A percentile compares a stretch with the other conserved stretches of the same genome.
Evolutionary conservation across 2,113 vertebrate genomes (phyloP).

Genomic region (Myiagra hebetior): DNA sequence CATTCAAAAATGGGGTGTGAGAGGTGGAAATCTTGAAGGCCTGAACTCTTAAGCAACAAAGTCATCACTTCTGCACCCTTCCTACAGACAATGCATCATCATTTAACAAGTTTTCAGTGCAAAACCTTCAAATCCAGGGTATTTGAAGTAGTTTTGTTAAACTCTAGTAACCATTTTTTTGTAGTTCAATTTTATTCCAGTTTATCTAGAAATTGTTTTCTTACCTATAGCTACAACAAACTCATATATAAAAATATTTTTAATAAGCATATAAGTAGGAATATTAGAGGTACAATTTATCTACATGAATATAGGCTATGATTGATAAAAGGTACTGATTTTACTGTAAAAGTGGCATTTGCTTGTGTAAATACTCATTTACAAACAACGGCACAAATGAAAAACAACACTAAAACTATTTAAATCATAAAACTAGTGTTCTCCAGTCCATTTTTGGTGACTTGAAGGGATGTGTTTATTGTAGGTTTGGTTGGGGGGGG

Average conservation of each 20-base stretch:
- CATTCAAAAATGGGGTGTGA: background rate
- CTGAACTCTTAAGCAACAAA: background rate
- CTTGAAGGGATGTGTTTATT: background rate
- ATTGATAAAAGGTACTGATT: background rate
- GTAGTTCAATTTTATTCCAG: background rate
- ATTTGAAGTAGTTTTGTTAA: background rate
- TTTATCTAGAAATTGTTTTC: background rate
- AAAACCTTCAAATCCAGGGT: background rate
- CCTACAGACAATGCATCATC: background rate
- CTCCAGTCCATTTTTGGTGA: background rate
- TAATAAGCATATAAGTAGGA: background rate
- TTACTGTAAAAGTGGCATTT: background rate
- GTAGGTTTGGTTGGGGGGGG: background rate
- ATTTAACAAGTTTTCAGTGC: background rate
- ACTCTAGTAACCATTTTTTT: background rate
- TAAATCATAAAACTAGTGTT: background rate
- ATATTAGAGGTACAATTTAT: background rate
- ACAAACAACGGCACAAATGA: background rate
- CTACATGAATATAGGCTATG: background rate
- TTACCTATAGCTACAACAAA: background rate
- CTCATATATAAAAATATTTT: background rate
- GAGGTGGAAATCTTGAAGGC: background rate
- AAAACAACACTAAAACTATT: background rate
- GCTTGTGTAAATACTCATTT: background rate
- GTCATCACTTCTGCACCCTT: background rate